Conservation (phyloP, 2,797 vertebrate species). For the Danio albolineatus region DNA sequence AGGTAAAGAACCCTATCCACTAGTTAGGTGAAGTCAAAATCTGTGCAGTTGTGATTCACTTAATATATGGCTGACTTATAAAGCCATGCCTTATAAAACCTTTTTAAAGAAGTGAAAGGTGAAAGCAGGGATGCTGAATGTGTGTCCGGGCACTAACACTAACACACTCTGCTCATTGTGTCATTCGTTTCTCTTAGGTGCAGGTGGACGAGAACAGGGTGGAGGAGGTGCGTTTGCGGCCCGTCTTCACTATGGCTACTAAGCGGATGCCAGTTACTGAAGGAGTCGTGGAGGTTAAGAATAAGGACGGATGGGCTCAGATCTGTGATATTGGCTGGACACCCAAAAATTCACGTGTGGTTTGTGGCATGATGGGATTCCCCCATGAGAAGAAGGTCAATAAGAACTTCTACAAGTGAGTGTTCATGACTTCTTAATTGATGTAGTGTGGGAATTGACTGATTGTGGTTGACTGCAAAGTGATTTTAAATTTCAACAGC, state of each 20-base stretch:
- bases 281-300: conserved; percentile 91
- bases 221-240: conserved; percentile 89
- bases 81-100: too few species aligned
- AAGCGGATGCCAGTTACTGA: conserved; percentile 85
- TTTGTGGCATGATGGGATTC: conserved; percentile 97
- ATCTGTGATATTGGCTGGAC: conserved; percentile 91
- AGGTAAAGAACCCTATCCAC: conserved; percentile 72
- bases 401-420: conserved; percentile 96
- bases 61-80: too few species aligned
- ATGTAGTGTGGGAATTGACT: not conserved
- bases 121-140: too few species aligned
- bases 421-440: conserved; percentile 9
- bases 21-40: too few species aligned
- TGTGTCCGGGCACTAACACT: too few species aligned
- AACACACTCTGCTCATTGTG: not conserved
- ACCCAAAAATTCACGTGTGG: conserved; percentile 85
- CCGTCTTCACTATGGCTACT: conserved; percentile 75
- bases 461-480: not conserved
- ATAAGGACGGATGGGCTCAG: conserved; percentile 87
- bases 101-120: too few species aligned
- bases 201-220: conserved; percentile 86
- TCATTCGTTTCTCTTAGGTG: conserved; percentile 60
- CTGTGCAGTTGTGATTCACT: too few species aligned
- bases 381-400: conserved; percentile 91
- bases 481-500: too few species aligned